Base-by-base conservation (phyloP, 2,797 vertebrate species). In the Ceryle rudis region DNA sequence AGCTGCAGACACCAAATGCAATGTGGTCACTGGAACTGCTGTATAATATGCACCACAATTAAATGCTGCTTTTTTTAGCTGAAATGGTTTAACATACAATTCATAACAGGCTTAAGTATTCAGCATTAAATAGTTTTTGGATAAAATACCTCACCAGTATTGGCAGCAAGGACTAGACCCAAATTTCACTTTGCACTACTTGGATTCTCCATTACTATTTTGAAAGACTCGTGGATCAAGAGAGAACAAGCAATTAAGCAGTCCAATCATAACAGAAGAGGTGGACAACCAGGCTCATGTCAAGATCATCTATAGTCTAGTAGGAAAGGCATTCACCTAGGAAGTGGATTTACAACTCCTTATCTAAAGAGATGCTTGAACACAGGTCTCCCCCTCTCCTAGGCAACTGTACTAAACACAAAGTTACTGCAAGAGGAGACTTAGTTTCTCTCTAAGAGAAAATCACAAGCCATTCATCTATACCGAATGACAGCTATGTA, bases 71-170 rank as follows among this genome's bases (percentile, higher is more conserved):
- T 61, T 77, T 84, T 86, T 79, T 69, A 91, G 85, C 51, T 86
- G 60, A 84, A 94, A 89, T 29, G 33, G 37, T 81, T 97, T 82
- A 81, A 66, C 71, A 62, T 82, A 49, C 67, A 93, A 77, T 84
- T 94, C 81, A 26, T 89, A 93, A 81, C 54, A 86, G 73, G 62
- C 73, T 90, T 79, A 66, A 86, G 46, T 66, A 81, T 70, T 74
- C 88, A 89, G 66, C 42, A 79, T 51, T 83, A 79, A 90, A 86
- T 10, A 28, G 33, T 21, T 14, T 8, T 69, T 12, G n/a, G 58
- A 90, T 54, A 75, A 93, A 94, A 79, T 65, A 86, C 61, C 47
- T 79, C 88, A 66, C 41, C 5, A 1, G 47, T 75, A 26, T 62
- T 55, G 78, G 77, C 66, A 90, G 66, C 58, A 51, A 6, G 0